These are phyloP conservation scores for Lepilemur ruficaudatus DNA, from an alignment of 2,797 vertebrate genomes.

Conservation along the genomic window DNA sequence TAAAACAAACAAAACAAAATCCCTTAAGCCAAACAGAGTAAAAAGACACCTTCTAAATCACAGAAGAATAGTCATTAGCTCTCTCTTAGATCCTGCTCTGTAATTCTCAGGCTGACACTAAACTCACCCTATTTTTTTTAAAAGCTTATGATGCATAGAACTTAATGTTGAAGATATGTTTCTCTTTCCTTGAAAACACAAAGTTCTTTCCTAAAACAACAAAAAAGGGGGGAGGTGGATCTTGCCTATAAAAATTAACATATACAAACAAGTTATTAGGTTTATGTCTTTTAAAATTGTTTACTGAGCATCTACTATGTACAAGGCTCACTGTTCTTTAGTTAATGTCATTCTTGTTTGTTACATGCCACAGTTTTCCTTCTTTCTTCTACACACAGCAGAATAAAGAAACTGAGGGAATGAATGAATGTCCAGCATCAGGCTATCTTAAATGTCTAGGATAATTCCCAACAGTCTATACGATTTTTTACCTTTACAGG, in stretches of 20 bases:
- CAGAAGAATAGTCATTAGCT: neutral
- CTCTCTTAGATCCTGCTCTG: neutral
- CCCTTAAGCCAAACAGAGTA: neutral
- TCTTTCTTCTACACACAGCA: neutral
- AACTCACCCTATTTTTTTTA: neutral
- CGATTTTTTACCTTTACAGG: neutral
- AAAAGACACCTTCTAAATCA: neutral
- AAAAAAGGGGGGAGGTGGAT: neutral
- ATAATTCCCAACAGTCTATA: neutral
- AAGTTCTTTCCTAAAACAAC: slow-evolving; percentile 3
- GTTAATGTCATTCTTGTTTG: neutral
- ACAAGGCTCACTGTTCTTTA: neutral
- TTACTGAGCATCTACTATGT: neutral
- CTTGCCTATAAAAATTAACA: neutral
- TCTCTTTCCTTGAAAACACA: slow-evolving; percentile 13
- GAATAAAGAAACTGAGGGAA: neutral
- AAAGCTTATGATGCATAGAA: neutral
- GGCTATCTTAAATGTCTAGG: neutral
- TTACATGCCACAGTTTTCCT: neutral
- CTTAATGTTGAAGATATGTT: neutral
- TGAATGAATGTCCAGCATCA: neutral
- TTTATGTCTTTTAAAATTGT: neutral
- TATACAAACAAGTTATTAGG: neutral
- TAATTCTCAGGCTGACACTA: neutral
- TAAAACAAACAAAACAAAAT: slow-evolving; percentile 28